Base-by-base conservation (phyloP, 2,888 invertebrate species). In the Adela reaumurella region DNA sequence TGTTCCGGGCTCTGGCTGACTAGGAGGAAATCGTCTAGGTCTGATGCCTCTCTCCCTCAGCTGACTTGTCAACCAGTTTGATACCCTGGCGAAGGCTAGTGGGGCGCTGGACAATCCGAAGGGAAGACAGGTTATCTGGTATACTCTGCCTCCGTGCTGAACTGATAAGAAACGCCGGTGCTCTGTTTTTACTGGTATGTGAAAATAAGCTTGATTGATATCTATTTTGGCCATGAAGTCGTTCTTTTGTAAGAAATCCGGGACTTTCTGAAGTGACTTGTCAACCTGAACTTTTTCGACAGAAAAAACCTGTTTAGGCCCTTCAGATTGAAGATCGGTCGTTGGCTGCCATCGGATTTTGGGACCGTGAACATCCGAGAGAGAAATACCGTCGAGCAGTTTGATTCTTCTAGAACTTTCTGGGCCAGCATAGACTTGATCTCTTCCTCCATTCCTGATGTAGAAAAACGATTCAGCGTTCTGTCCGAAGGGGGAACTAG, bases 71-170 rank as follows among this genome's bases (percentile, higher is more conserved):
- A 58, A 17, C 57, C 58, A 59, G 48, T 59, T 60, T 44, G 56
- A 47, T 1, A 59, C 19, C 11, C 52, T 47, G 2, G 58, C 52
- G 48, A 59, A 60, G 6, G 50, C 52, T 29, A 49, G 24, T 1
- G 59, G 59, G 0, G 58, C 59, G 3, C 50, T 54, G 14, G 58
- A 49, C 2, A 61, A 52, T 0, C 57, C 58, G 46, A 61, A 60
- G 1, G 58, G 59, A 0, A 58, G 55, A 42, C 52, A 52, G 19
- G 53, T 52, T 14, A 54, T 47, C 42, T 53, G 46, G 8, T 24
- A 47, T 10, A 52, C 14, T 46, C 42, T 47, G 14, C 46, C 17
- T 16, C 45, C 19, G 46, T 53, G 54, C 19, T 18, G 49, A 14
- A 54, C 19, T 19, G 52, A 46, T 44, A 56, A 46, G 24, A 56